These are phyloP conservation scores for Lineus longissimus DNA, from an alignment of 1,140 invertebrate species.

Conservation along the genomic window DNA sequence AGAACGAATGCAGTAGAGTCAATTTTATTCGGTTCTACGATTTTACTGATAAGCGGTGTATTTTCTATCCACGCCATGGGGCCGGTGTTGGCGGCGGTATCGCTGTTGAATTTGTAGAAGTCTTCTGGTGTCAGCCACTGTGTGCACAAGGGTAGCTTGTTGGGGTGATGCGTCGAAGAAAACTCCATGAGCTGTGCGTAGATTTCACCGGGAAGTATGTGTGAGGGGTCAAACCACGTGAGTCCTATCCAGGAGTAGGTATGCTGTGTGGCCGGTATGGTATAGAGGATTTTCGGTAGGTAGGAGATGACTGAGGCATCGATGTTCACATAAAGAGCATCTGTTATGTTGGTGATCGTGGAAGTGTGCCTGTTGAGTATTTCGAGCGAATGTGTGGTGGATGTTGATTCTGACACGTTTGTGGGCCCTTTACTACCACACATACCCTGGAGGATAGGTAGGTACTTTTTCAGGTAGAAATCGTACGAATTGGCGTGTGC, in stretches of 20 bases:
- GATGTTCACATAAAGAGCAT: conserved; percentile 1
- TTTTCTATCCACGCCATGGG: not conserved
- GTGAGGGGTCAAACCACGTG: not conserved
- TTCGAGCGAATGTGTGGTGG: not conserved
- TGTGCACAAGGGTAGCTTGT: conserved; percentile 2
- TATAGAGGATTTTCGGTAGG: conserved; percentile 1
- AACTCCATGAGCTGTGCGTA: conserved; percentile 2
- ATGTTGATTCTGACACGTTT: not conserved
- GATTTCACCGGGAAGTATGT: not conserved
- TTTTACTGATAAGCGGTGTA: conserved; percentile 1
- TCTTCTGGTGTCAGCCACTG: conserved; percentile 4
- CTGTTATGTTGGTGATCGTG: not conserved
- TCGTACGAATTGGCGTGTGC: not conserved
- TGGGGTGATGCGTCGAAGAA: not conserved
- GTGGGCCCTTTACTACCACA: conserved; percentile 2
- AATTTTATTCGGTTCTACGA: conserved; percentile 2
- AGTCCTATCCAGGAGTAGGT: conserved; percentile 1
- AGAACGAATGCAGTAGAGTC: not conserved
- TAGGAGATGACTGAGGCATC: not conserved
- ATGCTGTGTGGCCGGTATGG: not conserved
- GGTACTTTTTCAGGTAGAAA: conserved; percentile 3
- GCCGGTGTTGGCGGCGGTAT: not conserved
- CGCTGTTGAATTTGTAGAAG: not conserved
- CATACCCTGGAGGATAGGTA: conserved; percentile 1
- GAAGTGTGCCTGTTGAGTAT: not conserved